Percentiles rank a stretch among this genome's conserved stretches.
Evolutionary conservation across 2,888 invertebrate genomes (phyloP).

Genomic region (Cenopis cana): DNA sequence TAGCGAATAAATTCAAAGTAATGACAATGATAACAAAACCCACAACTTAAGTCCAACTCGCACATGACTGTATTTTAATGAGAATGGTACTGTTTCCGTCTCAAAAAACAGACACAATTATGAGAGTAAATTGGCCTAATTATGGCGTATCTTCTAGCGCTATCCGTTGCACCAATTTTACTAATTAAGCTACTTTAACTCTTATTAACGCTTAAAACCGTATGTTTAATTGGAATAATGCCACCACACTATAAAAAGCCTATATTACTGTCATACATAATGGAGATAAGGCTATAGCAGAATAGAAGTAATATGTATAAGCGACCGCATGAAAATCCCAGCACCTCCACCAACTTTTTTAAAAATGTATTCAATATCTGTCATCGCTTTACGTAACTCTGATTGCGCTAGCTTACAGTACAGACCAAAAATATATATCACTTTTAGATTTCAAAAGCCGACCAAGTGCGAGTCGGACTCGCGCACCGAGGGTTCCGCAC

Average conservation of each 20-base stretch:
- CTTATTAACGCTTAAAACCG: slow-evolving; percentile 46
- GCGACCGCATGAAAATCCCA: background rate
- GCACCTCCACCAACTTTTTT: slow-evolving; percentile 5
- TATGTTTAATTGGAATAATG: slow-evolving; percentile 32
- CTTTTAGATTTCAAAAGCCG: too few species aligned
- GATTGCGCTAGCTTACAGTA: slow-evolving; percentile 44
- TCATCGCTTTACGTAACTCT: slow-evolving; percentile 49
- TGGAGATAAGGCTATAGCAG: background rate
- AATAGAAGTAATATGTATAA: background rate
- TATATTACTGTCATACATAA: background rate
- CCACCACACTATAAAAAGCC: background rate
- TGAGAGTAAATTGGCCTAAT: slow-evolving; percentile 43
- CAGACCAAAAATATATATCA: too few species aligned
- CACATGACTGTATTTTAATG: slow-evolving; percentile 52
- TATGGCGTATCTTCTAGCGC: slow-evolving; percentile 48
- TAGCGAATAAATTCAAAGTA: too few species aligned
- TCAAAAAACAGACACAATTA: slow-evolving; percentile 50
- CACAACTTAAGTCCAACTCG: background rate
- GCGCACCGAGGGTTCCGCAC: too few species aligned
- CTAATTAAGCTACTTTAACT: slow-evolving; percentile 49
- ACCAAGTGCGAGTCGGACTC: too few species aligned
- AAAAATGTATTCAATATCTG: slow-evolving; percentile 50
- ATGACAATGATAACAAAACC: background rate
- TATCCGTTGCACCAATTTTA: slow-evolving; percentile 48
- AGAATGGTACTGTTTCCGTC: slow-evolving; percentile 70